phyloP scores from a whole-genome alignment of 23 tunicate species.

The Aplidium turbinatum region DNA sequence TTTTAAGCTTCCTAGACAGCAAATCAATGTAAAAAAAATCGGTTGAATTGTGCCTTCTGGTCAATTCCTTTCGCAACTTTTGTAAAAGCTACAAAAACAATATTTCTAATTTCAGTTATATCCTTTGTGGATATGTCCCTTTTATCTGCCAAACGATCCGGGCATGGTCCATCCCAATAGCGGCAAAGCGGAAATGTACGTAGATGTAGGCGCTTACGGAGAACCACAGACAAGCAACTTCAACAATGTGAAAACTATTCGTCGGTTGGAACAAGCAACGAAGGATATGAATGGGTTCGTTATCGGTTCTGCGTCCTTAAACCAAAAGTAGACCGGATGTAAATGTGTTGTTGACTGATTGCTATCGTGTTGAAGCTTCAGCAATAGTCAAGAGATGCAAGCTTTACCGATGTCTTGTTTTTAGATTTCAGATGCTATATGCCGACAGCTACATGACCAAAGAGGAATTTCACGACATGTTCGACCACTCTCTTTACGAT shows the following conservation, averaged over 20 bases:
- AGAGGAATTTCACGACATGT: slow-evolving; percentile 75
- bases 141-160: slow-evolving; percentile 61
- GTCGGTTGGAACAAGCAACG: slow-evolving; percentile 79
- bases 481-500: slow-evolving; percentile 76
- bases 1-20: not conserved
- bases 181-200: slow-evolving; percentile 80
- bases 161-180: slow-evolving; percentile 73
- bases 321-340: not conserved
- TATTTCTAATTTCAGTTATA: slow-evolving; percentile 56
- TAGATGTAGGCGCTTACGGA: slow-evolving; percentile 89
- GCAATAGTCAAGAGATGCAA: too few relatives aligned
- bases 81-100: too few relatives aligned
- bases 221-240: slow-evolving; percentile 68
- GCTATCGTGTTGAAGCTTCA: too few relatives aligned
- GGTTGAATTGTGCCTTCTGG: too few relatives aligned
- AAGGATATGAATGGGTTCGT: slow-evolving; percentile 64
- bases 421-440: slow-evolving; percentile 82
- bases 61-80: too few relatives aligned
- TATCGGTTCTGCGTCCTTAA: not conserved
- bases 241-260: slow-evolving; percentile 66
- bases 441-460: slow-evolving; percentile 89
- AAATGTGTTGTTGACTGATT: too few relatives aligned
- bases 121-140: slow-evolving; percentile 89
- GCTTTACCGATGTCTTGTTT: not conserved
- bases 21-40: too few relatives aligned